Percentiles rank a stretch among this genome's conserved stretches.
Evolutionary conservation across 2,888 invertebrate genomes (phyloP).

Genomic region (Sarcophaga rosellei): DNA sequence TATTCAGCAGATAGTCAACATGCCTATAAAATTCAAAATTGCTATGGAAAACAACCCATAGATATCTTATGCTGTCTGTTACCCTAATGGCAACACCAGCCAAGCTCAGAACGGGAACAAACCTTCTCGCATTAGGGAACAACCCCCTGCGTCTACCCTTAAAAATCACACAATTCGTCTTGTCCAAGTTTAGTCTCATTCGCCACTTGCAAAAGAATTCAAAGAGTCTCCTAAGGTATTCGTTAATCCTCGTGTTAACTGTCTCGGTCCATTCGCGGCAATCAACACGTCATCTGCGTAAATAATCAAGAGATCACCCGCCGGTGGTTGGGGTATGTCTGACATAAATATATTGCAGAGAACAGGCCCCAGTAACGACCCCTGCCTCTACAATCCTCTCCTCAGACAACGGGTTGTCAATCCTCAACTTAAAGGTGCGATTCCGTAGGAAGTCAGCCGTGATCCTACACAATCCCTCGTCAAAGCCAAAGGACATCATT

Average conservation of each 20-base stretch:
- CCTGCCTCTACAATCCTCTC: background rate
- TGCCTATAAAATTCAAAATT: background rate
- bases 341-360: conserved; percentile 10
- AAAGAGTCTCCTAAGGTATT: too few species aligned
- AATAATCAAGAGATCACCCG: too few species aligned
- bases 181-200: too few species aligned
- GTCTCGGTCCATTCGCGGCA: too few species aligned
- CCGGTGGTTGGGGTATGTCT: background rate
- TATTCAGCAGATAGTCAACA: background rate
- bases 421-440: background rate
- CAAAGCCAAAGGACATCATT: background rate
- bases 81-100: background rate
- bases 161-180: too few species aligned
- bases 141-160: background rate
- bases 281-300: too few species aligned
- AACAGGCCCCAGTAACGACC: background rate
- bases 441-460: background rate
- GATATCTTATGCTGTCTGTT: too few species aligned
- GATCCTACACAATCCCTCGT: background rate
- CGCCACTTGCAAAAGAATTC: too few species aligned
- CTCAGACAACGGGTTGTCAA: background rate
- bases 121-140: background rate
- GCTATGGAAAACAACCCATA: too few species aligned
- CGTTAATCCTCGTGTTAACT: too few species aligned
- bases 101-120: background rate